Evolutionary conservation across 1,140 invertebrate species (phyloP).

Genomic region (Pseudomyrmex sp.): DNA sequence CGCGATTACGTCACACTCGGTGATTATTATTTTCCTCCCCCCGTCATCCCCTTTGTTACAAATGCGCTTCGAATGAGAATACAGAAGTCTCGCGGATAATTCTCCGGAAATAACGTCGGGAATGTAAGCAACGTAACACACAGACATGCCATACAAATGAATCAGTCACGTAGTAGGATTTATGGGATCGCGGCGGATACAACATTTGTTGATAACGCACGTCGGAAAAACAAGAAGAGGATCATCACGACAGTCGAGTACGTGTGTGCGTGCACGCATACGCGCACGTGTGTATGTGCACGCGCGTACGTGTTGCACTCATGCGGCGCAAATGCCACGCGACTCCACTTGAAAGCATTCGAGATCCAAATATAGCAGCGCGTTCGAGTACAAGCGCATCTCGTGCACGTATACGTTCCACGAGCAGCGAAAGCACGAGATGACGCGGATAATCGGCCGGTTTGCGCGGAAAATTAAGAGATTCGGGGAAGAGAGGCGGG

Average conservation of each 20-base stretch:
- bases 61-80: neutral
- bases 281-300: neutral
- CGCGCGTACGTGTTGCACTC: constrained; percentile 11
- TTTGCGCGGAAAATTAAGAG: neutral
- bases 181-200: neutral
- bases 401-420: neutral
- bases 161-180: neutral
- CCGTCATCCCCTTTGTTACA: neutral
- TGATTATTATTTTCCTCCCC: neutral
- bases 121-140: neutral
- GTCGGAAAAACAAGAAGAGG: neutral
- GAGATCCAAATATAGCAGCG: constrained; percentile 72
- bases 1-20: too few relatives aligned
- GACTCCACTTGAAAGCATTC: constrained; percentile 64
- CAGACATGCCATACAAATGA: neutral
- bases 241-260: neutral
- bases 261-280: neutral
- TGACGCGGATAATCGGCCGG: constrained; percentile 12
- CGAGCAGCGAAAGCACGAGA: neutral
- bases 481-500: neutral
- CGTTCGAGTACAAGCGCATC: constrained; percentile 4
- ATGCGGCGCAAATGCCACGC: constrained; percentile 66
- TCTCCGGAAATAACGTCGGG: neutral
- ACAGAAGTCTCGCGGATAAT: neutral
- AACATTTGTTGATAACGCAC: constrained; percentile 27